These are phyloP conservation scores for Plagiodera versicolora DNA, from an alignment of 2,888 invertebrate species.

Conservation along the genomic window DNA sequence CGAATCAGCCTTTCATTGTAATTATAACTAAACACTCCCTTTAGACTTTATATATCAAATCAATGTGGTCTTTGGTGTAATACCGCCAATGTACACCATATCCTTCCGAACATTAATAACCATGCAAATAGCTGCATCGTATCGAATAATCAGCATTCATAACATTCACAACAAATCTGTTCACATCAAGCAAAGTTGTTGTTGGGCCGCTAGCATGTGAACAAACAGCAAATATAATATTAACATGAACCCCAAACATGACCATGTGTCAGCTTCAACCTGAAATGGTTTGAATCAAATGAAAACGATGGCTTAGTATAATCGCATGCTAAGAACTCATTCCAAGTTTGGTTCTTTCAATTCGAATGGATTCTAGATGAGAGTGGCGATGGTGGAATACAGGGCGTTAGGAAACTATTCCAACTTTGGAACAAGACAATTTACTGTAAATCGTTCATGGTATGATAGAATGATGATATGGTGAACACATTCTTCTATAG, in stretches of 20 bases:
- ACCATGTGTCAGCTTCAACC: background rate
- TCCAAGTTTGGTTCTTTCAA: conserved; percentile 33
- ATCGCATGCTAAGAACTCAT: conserved; percentile 39
- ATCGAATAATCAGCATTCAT: background rate
- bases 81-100: too few relatives aligned
- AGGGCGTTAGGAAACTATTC: too few relatives aligned
- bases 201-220: conserved; percentile 9
- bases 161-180: conserved; percentile 11
- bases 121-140: too few relatives aligned
- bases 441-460: too few relatives aligned
- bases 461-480: too few relatives aligned
- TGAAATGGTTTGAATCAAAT: conserved; percentile 23
- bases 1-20: too few relatives aligned
- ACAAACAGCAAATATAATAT: conserved; percentile 4
- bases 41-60: too few relatives aligned
- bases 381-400: conserved; percentile 19
- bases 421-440: too few relatives aligned
- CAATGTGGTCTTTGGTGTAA: too few relatives aligned
- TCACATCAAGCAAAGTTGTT: conserved; percentile 4
- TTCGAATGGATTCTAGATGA: conserved; percentile 33
- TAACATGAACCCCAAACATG: background rate
- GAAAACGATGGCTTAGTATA: conserved; percentile 25
- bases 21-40: too few relatives aligned
- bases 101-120: too few relatives aligned
- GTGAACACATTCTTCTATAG: too few relatives aligned